phyloP scores from a whole-genome alignment of 2,888 invertebrate genomes.

The Philopedon plagiatum region DNA sequence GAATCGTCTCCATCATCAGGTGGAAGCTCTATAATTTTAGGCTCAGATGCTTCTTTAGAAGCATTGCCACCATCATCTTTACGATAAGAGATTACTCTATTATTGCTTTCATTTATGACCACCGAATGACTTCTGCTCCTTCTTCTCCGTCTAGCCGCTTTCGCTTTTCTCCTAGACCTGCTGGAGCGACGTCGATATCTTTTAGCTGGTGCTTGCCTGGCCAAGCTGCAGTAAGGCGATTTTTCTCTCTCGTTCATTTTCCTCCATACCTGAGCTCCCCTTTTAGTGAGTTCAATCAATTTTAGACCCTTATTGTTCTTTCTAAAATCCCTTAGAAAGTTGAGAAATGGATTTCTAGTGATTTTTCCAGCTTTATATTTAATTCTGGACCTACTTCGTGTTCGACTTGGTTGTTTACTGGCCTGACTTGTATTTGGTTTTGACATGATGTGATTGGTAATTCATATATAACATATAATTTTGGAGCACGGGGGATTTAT shows the following conservation, averaged over 20 bases:
- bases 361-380: constrained; percentile 44
- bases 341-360: constrained; percentile 56
- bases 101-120: neutral
- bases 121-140: neutral
- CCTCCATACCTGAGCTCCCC: constrained; percentile 53
- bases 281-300: constrained; percentile 47
- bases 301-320: constrained; percentile 48
- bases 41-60: neutral
- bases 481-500: neutral
- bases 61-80: neutral
- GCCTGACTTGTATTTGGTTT: neutral
- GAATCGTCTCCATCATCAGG: neutral
- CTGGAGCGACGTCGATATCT: constrained; percentile 6
- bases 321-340: constrained; percentile 56
- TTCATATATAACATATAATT: neutral
- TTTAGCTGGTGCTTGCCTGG: constrained; percentile 47
- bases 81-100: neutral
- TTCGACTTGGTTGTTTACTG: neutral
- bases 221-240: constrained; percentile 53
- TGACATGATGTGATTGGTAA: neutral
- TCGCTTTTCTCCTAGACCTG: constrained; percentile 3
- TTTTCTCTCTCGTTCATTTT: constrained; percentile 55
- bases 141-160: constrained; percentile 16
- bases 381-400: neutral
- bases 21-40: constrained; percentile 24